Evolutionary conservation across 2,888 invertebrate species (phyloP).

Genomic region (Lagria hirta): DNA sequence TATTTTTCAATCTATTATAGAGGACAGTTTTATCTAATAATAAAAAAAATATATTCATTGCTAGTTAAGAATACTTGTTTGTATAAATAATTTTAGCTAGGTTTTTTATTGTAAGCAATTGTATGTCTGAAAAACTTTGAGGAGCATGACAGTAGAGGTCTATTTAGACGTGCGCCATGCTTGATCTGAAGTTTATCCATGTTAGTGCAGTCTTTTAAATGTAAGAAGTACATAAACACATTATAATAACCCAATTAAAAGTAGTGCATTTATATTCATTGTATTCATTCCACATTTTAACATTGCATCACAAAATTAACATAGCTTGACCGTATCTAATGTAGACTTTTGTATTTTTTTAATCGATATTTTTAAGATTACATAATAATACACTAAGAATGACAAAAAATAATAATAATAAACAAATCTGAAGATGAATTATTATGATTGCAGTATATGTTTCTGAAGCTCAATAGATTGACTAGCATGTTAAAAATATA

Average conservation of each 20-base stretch:
- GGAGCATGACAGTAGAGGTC: slow-evolving; percentile 24
- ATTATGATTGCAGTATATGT: slow-evolving; percentile 41
- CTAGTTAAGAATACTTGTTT: slow-evolving; percentile 54
- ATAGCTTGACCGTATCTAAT: slow-evolving; percentile 43
- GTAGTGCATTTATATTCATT: slow-evolving; percentile 53
- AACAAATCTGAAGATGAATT: slow-evolving; percentile 36
- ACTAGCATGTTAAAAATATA: slow-evolving; percentile 46
- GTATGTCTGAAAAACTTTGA: slow-evolving; percentile 48
- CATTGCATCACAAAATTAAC: slow-evolving; percentile 49
- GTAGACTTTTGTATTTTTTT: slow-evolving; percentile 57
- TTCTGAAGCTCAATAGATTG: slow-evolving; percentile 44
- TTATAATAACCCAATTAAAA: slow-evolving; percentile 45
- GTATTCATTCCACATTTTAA: slow-evolving; percentile 50
- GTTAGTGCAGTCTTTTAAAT: slow-evolving; percentile 52
- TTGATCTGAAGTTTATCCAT: slow-evolving; percentile 44
- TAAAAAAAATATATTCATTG: slow-evolving; percentile 49
- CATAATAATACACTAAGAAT: slow-evolving; percentile 36
- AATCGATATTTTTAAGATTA: slow-evolving; percentile 48
- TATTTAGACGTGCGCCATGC: slow-evolving; percentile 11
- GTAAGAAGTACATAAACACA: slow-evolving; percentile 38
- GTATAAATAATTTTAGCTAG: slow-evolving; percentile 56
- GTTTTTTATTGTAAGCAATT: slow-evolving; percentile 54
- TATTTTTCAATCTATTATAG: slow-evolving; percentile 45
- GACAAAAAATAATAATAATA: slow-evolving; percentile 23
- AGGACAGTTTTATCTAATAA: slow-evolving; percentile 46